phyloP scores from a whole-genome alignment of 2,888 invertebrate genomes.

The Lasioglossum malachurum region DNA sequence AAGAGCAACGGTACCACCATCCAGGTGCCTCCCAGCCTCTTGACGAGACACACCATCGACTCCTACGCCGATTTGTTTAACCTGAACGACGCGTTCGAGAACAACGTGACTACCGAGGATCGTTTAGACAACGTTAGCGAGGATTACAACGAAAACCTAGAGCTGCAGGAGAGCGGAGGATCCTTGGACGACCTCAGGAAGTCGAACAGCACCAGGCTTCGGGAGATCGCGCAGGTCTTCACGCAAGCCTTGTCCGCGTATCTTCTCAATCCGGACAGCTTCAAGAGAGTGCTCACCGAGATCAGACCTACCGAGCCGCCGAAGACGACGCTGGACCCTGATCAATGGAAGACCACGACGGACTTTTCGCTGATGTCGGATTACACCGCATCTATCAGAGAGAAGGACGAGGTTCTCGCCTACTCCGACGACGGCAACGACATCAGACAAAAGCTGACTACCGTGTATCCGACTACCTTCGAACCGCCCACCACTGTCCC shows the following conservation, averaged over 20 bases:
- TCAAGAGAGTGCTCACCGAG: constrained; percentile 91
- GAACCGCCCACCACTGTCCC: constrained; percentile 51
- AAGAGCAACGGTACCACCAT: constrained; percentile 69
- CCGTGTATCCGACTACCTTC: constrained; percentile 73
- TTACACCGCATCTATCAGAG: constrained; percentile 87
- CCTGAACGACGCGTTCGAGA: constrained; percentile 79
- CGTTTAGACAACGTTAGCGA: constrained; percentile 44
- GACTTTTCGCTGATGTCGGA: constrained; percentile 84
- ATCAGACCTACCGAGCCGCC: constrained; percentile 93
- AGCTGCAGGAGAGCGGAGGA: constrained; percentile 88
- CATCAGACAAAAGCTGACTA: constrained; percentile 76
- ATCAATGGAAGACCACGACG: constrained; percentile 81
- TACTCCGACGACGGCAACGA: constrained; percentile 89
- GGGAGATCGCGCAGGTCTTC: constrained; percentile 93
- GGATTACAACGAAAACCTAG: constrained; percentile 81
- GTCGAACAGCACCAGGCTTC: constrained; percentile 87
- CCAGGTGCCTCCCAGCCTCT: constrained; percentile 87
- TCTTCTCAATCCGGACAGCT: constrained; percentile 93
- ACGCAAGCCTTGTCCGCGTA: constrained; percentile 93
- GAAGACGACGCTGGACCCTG: constrained; percentile 76
- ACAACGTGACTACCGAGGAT: constrained; percentile 56
- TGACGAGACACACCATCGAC: constrained; percentile 89
- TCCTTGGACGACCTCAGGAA: constrained; percentile 86
- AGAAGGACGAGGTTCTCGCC: constrained; percentile 91
- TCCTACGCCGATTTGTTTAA: constrained; percentile 87